phyloP scores from a whole-genome alignment of 2,113 vertebrate genomes.

The Vidua macroura region DNA sequence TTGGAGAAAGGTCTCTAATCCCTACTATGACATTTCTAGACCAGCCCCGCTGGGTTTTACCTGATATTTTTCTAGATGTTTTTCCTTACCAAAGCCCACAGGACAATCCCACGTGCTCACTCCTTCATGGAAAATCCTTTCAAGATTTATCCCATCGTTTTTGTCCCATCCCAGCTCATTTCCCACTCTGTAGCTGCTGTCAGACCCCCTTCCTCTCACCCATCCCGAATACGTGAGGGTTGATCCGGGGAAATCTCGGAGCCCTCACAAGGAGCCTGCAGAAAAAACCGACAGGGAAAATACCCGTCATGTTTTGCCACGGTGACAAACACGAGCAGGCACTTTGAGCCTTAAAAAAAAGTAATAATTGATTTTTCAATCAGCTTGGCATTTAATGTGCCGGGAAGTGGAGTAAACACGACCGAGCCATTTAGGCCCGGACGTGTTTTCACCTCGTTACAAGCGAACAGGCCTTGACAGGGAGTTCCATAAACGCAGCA shows the following conservation, averaged over 20 bases:
- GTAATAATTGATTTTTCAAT: slow-evolving; percentile 55
- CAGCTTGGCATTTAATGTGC: slow-evolving; percentile 22
- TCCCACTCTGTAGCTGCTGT: neutral
- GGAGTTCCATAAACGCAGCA: neutral
- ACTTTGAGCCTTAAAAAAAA: slow-evolving; percentile 1
- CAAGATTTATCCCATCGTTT: neutral
- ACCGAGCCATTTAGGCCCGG: neutral
- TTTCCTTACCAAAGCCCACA: neutral
- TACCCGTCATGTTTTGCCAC: neutral
- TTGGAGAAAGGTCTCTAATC: neutral
- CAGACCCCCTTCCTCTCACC: neutral
- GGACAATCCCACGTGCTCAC: fast-evolving
- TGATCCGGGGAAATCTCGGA: neutral
- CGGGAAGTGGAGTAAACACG: neutral
- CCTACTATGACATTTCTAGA: neutral
- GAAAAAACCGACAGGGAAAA: neutral
- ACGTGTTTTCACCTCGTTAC: neutral
- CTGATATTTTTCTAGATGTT: neutral
- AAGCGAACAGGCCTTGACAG: neutral
- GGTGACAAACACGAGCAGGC: neutral
- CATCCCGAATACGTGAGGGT: neutral
- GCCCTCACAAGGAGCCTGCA: neutral
- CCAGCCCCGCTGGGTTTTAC: neutral
- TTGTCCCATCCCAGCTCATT: neutral
- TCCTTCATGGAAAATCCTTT: neutral